Conservation (phyloP, 1,140 invertebrate genomes). For the Lanistes nyassanus region DNA sequence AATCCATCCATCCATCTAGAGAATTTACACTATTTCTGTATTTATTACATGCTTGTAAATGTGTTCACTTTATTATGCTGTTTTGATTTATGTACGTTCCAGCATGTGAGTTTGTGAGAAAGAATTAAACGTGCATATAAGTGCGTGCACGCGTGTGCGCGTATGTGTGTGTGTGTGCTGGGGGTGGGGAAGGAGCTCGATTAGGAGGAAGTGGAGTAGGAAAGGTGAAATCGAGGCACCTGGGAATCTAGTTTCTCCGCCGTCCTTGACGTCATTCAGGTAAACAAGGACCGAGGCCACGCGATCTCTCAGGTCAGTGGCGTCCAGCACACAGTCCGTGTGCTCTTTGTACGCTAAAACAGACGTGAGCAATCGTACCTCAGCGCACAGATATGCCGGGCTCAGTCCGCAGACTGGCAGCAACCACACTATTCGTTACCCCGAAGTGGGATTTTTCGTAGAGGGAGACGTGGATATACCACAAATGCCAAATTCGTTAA, state of each 20-base stretch:
- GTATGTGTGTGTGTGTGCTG: not conserved
- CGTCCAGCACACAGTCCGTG: slow-evolving; percentile 59
- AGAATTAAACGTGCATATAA: not conserved
- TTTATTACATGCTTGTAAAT: too few relatives aligned
- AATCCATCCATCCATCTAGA: not conserved
- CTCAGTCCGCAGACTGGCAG: too few relatives aligned
- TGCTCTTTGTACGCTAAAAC: slow-evolving; percentile 62
- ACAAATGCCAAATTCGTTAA: too few relatives aligned
- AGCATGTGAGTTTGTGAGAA: not conserved
- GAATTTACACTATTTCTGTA: not conserved
- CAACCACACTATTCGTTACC: too few relatives aligned
- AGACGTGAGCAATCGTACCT: not conserved
- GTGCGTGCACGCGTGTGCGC: not conserved
- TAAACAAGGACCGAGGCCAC: slow-evolving; percentile 63
- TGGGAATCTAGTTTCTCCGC: slow-evolving; percentile 64
- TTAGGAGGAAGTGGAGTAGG: too few relatives aligned
- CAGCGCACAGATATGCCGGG: not conserved
- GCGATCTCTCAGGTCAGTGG: slow-evolving; percentile 54
- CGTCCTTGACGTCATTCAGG: slow-evolving; percentile 59
- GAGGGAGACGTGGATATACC: too few relatives aligned
- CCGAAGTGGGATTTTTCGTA: too few relatives aligned
- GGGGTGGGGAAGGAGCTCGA: too few relatives aligned
- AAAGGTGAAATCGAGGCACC: slow-evolving; percentile 37
- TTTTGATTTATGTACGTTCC: not conserved
- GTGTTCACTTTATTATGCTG: not conserved